phyloP scores from a whole-genome alignment of 2,888 invertebrate species.

The Napeogenes inachia region DNA sequence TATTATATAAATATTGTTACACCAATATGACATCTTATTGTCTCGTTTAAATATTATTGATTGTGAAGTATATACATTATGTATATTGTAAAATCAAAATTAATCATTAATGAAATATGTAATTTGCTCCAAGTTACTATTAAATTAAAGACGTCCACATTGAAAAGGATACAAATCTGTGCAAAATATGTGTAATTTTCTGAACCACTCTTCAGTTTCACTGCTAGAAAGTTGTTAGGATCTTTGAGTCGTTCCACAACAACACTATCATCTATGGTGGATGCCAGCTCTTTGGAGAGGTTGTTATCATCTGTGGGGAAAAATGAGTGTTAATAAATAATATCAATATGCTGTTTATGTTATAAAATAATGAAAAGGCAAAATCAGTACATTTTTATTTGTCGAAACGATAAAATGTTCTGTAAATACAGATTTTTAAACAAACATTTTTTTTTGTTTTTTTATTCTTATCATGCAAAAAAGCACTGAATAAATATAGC shows the following conservation, averaged over 20 bases:
- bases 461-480: no score
- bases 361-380: background rate
- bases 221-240: conserved; percentile 83
- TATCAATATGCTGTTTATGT: background rate
- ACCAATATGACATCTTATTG: no score
- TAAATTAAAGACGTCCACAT: background rate
- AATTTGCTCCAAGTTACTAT: no score
- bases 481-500: no score
- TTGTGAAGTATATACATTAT: no score
- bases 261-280: conserved; percentile 77
- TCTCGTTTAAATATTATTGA: no score
- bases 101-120: no score
- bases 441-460: no score
- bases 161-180: conserved; percentile 89
- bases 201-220: conserved; percentile 86
- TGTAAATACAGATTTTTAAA: no score
- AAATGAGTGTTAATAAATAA: background rate
- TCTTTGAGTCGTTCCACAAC: conserved; percentile 78
- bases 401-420: no score
- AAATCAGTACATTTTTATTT: background rate
- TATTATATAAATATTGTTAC: no score
- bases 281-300: conserved; percentile 80
- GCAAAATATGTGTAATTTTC: conserved; percentile 87
- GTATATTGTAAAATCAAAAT: no score
- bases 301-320: conserved; percentile 83